Evolutionary conservation across 1,140 invertebrate species (phyloP).

Genomic region (Drosophila seguyi): DNA sequence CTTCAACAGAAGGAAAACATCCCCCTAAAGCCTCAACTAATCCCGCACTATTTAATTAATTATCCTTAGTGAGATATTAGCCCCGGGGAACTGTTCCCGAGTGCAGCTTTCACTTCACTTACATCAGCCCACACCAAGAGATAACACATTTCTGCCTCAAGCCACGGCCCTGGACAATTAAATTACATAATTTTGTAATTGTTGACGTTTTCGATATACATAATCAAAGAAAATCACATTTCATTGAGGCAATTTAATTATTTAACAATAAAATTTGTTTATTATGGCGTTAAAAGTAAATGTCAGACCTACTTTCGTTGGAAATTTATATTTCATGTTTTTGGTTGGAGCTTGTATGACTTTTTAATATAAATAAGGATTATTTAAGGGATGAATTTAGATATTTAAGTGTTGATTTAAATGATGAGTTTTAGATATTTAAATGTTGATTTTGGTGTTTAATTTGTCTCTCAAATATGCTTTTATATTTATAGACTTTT

Average conservation of each 20-base stretch:
- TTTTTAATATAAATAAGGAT: background rate
- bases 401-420: too few relatives aligned
- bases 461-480: background rate
- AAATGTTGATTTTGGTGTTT: background rate
- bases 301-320: background rate
- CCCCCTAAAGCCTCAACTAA: background rate
- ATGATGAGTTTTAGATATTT: too few relatives aligned
- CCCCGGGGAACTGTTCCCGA: slow-evolving; percentile 7
- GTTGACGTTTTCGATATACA: slow-evolving; percentile 6
- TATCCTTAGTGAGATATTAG: slow-evolving; percentile 10
- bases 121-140: slow-evolving; percentile 14
- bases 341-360: background rate
- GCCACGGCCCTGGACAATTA: slow-evolving; percentile 27
- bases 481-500: too few relatives aligned
- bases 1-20: background rate
- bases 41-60: slow-evolving; percentile 12
- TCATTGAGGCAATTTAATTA: background rate
- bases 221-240: slow-evolving; percentile 11
- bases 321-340: background rate
- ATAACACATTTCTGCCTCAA: slow-evolving; percentile 3
- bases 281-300: background rate
- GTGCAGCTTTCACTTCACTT: slow-evolving; percentile 20
- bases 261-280: too few relatives aligned
- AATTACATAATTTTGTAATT: slow-evolving; percentile 25
- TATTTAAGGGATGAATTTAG: background rate